Evolutionary conservation across 92 coral and sea anemone genomes (phyloP).

Genomic region (Epizoanthus fatuus): DNA sequence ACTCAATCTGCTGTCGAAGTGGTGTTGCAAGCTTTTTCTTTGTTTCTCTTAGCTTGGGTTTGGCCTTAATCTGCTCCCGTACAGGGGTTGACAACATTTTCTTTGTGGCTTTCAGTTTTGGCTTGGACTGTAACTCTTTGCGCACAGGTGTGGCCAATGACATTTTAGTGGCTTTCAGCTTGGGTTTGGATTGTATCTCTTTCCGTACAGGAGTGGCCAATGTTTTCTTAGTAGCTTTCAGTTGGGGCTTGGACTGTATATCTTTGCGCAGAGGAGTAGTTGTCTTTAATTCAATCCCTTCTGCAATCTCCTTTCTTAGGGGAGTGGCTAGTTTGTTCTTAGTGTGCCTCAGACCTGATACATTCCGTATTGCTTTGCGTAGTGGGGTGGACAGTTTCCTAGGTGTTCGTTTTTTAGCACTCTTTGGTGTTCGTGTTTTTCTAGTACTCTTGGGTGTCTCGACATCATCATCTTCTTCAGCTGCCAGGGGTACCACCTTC

Average conservation of each 20-base stretch:
- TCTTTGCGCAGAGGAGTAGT: slow-evolving; percentile 63
- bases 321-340: slow-evolving; percentile 71
- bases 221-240: slow-evolving; percentile 70
- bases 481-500: neutral
- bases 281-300: slow-evolving; percentile 51
- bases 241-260: slow-evolving; percentile 35
- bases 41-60: slow-evolving; percentile 68
- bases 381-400: slow-evolving; percentile 52
- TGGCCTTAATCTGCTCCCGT: slow-evolving; percentile 73
- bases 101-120: slow-evolving; percentile 61
- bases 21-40: slow-evolving; percentile 80
- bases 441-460: slow-evolving; percentile 21
- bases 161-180: slow-evolving; percentile 67
- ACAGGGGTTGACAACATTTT: slow-evolving; percentile 83
- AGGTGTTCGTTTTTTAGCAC: slow-evolving; percentile 42
- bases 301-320: slow-evolving; percentile 63
- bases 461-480: neutral
- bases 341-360: slow-evolving; percentile 43
- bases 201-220: slow-evolving; percentile 68
- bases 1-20: slow-evolving; percentile 65
- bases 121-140: slow-evolving; percentile 50
- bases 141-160: slow-evolving; percentile 51
- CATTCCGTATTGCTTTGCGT: slow-evolving; percentile 42
- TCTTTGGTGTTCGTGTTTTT: slow-evolving; percentile 37
- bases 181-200: slow-evolving; percentile 67